Conservation (phyloP, 2,113 vertebrate genomes). For the Melospiza georgiana region DNA sequence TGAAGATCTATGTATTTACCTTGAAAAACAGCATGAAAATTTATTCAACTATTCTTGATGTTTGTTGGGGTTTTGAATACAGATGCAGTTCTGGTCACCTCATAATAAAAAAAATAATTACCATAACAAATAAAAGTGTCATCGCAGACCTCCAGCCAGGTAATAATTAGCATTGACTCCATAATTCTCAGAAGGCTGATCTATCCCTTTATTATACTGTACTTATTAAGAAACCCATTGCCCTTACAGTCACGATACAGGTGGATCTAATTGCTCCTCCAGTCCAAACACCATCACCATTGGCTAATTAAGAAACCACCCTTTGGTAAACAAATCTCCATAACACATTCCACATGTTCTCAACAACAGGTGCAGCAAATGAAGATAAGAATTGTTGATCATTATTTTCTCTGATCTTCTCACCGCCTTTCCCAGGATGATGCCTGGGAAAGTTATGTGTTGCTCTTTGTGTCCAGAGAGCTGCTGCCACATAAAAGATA, state of each 20-base stretch:
- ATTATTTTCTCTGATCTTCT: no score
- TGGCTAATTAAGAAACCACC: not conserved
- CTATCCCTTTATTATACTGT: not conserved
- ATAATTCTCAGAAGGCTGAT: not conserved
- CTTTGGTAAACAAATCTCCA: no score
- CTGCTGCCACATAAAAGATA: not conserved
- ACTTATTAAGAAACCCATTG: not conserved
- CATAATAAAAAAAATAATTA: not conserved
- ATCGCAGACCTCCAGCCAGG: not conserved
- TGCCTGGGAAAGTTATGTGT: no score
- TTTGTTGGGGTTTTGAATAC: not conserved
- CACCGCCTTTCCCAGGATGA: no score
- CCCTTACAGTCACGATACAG: not conserved
- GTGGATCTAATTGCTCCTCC: not conserved
- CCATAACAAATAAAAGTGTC: not conserved
- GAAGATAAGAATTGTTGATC: no score
- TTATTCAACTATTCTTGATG: not conserved
- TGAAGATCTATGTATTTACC: not conserved
- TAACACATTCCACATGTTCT: no score
- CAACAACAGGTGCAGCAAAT: no score
- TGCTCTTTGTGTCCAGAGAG: no score
- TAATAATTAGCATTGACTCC: not conserved
- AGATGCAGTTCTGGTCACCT: not conserved
- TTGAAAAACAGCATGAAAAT: not conserved
- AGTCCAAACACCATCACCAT: not conserved